Conservation (phyloP, 2,113 vertebrate genomes). For the Hippopotamus amphibius region DNA sequence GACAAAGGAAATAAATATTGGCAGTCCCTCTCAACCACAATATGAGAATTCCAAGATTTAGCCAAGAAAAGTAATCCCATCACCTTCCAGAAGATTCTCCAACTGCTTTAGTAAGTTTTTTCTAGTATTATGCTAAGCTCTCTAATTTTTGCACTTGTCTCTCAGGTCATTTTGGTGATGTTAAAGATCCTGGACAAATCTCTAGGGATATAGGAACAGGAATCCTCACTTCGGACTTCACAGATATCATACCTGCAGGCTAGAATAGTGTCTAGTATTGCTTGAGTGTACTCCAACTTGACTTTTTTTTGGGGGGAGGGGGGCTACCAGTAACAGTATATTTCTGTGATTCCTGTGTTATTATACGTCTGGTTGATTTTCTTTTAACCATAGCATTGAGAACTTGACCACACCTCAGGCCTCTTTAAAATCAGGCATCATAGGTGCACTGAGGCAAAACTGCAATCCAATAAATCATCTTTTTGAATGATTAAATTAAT, state of each 20-base stretch:
- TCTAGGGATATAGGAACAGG: neutral
- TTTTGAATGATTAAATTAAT: neutral
- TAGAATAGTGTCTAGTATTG: neutral
- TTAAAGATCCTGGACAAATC: neutral
- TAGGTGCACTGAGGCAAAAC: neutral
- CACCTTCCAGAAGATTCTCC: neutral
- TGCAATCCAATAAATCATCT: neutral
- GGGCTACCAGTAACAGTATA: neutral
- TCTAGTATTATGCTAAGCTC: neutral
- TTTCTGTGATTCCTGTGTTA: neutral
- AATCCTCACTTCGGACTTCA: neutral
- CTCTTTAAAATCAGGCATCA: neutral
- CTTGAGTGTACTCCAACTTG: neutral
- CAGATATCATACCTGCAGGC: rapidly evolving
- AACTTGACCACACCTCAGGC: neutral
- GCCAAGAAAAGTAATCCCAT: neutral
- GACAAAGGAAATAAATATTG: neutral
- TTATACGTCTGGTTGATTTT: neutral
- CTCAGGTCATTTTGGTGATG: neutral
- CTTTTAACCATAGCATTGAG: neutral
- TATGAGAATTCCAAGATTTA: neutral
- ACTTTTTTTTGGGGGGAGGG: neutral
- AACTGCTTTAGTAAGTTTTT: neutral
- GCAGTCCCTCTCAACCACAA: neutral
- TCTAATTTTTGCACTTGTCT: neutral